These are phyloP conservation scores for Cheirogaleus major DNA, from an alignment of 2,797 vertebrate genomes.

Conservation along the genomic window DNA sequence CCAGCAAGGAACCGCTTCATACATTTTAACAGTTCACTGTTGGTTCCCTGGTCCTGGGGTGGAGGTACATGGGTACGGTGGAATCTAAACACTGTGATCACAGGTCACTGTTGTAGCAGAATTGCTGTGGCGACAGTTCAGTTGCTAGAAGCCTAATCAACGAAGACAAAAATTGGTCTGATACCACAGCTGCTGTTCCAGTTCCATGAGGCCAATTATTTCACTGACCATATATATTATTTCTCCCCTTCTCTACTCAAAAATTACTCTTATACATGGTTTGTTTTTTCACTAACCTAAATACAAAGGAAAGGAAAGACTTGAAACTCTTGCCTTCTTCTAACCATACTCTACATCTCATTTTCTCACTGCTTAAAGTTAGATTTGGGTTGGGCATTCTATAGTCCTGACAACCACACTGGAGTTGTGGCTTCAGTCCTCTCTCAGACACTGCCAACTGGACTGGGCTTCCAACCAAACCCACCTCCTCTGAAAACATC, in stretches of 20 bases:
- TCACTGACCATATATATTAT: slow-evolving; percentile 29
- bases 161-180: slow-evolving; percentile 73
- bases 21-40: slow-evolving; percentile 69
- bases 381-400: background rate
- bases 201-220: slow-evolving; percentile 61
- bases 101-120: slow-evolving; percentile 55
- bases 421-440: background rate
- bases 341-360: slow-evolving; percentile 24
- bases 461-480: background rate
- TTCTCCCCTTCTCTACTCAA: slow-evolving; percentile 50
- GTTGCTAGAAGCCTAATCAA: slow-evolving; percentile 67
- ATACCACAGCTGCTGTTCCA: slow-evolving; percentile 26
- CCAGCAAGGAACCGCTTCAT: slow-evolving; percentile 33
- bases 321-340: background rate
- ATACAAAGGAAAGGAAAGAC: slow-evolving; percentile 46
- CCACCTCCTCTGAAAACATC: background rate
- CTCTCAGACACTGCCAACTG: background rate
- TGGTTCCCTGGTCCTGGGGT: slow-evolving; percentile 59
- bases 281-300: slow-evolving; percentile 45
- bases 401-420: background rate
- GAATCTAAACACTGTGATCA: slow-evolving; percentile 79
- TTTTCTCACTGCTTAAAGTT: background rate
- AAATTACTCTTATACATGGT: background rate
- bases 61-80: background rate
- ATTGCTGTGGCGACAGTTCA: slow-evolving; percentile 66